Evolutionary conservation across 2,888 invertebrate genomes (phyloP).

Genomic region (Eupsilia transversa): DNA sequence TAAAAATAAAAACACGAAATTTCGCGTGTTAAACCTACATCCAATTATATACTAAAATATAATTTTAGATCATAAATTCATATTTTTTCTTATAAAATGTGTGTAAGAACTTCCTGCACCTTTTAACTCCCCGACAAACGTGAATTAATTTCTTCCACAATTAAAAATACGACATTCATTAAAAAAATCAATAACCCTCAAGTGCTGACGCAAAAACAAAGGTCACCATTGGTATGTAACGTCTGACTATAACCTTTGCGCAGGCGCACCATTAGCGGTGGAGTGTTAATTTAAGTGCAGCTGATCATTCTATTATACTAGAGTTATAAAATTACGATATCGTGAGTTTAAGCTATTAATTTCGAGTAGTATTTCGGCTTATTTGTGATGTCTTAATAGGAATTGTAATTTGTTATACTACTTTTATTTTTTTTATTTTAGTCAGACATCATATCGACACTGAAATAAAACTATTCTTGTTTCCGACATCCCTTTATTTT

Average conservation of each 20-base stretch:
- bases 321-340: constrained; percentile 3
- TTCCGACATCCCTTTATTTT: not conserved
- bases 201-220: constrained; percentile 68
- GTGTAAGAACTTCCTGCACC: not conserved
- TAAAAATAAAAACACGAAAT: no score
- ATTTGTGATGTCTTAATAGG: not conserved
- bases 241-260: constrained; percentile 76
- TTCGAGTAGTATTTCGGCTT: not conserved
- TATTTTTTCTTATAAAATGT: not conserved
- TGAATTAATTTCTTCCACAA: constrained; percentile 16
- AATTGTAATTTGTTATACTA: not conserved
- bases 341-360: not conserved
- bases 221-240: constrained; percentile 78
- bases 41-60: not conserved
- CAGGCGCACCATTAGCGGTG: constrained; percentile 60
- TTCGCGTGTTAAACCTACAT: no score
- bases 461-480: not conserved
- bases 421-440: not conserved
- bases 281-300: constrained; percentile 54
- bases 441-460: not conserved
- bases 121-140: constrained; percentile 10
- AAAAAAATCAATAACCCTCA: constrained; percentile 55
- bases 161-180: constrained; percentile 44
- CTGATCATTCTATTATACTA: constrained; percentile 42
- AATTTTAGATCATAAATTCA: not conserved